Percentiles rank a stretch among this genome's conserved stretches.
Evolutionary conservation across 1,140 invertebrate species (phyloP).

Genomic region (Dermatophagoides farinae): DNA sequence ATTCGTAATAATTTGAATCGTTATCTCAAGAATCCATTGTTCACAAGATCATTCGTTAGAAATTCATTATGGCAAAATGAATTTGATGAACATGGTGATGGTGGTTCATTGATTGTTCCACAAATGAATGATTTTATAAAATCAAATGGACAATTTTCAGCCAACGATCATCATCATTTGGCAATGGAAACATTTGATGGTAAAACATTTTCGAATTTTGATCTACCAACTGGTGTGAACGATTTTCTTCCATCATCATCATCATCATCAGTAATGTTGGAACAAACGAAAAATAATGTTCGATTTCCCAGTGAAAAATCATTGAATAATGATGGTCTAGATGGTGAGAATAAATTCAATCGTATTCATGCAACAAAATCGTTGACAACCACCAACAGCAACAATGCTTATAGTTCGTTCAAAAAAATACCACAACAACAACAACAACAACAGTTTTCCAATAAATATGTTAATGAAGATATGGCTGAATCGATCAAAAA

Average conservation of each 20-base stretch:
- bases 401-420: background rate
- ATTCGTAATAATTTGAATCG: constrained; percentile 6
- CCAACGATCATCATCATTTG: background rate
- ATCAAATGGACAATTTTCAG: background rate
- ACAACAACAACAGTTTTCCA: background rate
- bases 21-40: constrained; percentile 5
- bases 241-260: background rate
- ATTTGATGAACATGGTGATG: background rate
- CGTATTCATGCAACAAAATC: background rate
- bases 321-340: background rate
- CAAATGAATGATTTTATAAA: constrained; percentile 1
- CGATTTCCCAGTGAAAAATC: background rate
- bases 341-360: background rate
- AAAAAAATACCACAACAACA: background rate
- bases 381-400: background rate
- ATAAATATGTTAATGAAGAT: background rate
- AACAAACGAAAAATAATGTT: background rate
- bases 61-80: background rate
- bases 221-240: background rate
- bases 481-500: background rate
- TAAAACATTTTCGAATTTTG: background rate
- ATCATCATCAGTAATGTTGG: background rate
- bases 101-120: background rate
- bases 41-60: background rate
- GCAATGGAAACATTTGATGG: background rate